Evolutionary conservation across 1,140 invertebrate species (phyloP).

Genomic region (Pogonomyrmex barbatus): DNA sequence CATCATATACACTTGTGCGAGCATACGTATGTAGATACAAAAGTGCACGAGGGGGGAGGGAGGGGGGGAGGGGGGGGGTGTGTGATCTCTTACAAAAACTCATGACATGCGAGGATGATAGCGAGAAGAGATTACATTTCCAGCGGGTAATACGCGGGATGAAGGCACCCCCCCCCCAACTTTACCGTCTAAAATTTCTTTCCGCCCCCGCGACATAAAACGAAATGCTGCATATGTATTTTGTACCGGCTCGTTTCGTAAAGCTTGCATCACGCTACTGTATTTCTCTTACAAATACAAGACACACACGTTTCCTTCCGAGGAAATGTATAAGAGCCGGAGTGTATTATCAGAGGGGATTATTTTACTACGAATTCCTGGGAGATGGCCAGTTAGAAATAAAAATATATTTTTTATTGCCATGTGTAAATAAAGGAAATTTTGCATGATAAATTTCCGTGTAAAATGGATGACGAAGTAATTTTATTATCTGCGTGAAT

Average conservation of each 20-base stretch:
- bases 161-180: slow-evolving; percentile 47
- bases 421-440: not conserved
- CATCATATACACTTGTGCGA: slow-evolving; percentile 2
- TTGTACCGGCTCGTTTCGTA: slow-evolving; percentile 35
- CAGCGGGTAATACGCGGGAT: slow-evolving; percentile 50
- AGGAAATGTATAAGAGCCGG: not conserved
- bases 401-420: slow-evolving; percentile 3
- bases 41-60: not conserved
- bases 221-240: slow-evolving; percentile 47
- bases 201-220: slow-evolving; percentile 44
- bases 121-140: slow-evolving; percentile 61
- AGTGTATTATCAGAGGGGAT: not conserved
- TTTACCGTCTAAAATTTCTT: slow-evolving; percentile 60
- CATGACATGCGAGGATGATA: slow-evolving; percentile 48
- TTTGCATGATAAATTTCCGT: slow-evolving; percentile 18
- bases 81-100: slow-evolving; percentile 59
- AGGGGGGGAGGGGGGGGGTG: no score
- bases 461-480: not conserved
- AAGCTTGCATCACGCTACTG: not conserved
- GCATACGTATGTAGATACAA: not conserved
- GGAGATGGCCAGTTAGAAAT: not conserved
- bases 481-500: slow-evolving; percentile 17
- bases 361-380: not conserved
- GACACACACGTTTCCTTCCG: no score
- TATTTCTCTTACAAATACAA: slow-evolving; percentile 28